Percentiles rank a stretch among this genome's conserved stretches.
These are phyloP conservation scores for Limosa lapponica DNA, from an alignment of 2,797 vertebrate genomes.

Conservation along the genomic window DNA sequence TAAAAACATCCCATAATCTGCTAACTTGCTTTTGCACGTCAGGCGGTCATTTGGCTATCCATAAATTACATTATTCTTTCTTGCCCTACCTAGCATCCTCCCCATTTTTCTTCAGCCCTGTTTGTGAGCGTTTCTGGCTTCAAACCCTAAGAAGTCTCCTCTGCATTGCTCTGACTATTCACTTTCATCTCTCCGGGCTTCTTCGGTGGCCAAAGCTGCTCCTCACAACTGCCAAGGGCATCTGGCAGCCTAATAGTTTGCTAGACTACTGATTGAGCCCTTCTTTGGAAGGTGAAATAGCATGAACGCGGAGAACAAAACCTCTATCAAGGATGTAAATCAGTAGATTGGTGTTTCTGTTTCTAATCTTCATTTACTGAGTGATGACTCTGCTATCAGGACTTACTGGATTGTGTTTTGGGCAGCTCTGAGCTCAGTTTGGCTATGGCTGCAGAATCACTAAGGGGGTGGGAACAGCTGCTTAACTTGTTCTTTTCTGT, in stretches of 20 bases:
- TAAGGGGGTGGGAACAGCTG: background rate
- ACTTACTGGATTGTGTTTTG: background rate
- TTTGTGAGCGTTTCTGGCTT: background rate
- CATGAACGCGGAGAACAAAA: background rate
- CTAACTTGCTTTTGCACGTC: conserved; percentile 26
- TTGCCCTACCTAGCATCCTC: background rate
- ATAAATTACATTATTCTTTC: conserved; percentile 31
- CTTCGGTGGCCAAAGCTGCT: background rate
- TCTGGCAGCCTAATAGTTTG: background rate
- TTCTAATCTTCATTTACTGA: background rate
- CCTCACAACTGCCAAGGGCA: background rate
- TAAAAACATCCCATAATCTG: conserved; percentile 1
- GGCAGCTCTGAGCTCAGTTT: background rate
- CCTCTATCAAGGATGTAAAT: background rate
- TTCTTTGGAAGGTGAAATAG: background rate
- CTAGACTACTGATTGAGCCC: background rate
- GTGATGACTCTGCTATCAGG: background rate
- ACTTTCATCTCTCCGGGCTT: background rate
- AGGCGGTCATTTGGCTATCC: conserved; percentile 31
- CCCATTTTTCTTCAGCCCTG: background rate
- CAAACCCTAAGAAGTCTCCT: background rate
- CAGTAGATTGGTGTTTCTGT: background rate
- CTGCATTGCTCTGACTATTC: background rate
- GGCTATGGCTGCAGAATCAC: background rate
- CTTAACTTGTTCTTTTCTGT: background rate